Evolutionary conservation across 2,113 vertebrate species (phyloP).

Genomic region (Notothenia coriiceps): DNA sequence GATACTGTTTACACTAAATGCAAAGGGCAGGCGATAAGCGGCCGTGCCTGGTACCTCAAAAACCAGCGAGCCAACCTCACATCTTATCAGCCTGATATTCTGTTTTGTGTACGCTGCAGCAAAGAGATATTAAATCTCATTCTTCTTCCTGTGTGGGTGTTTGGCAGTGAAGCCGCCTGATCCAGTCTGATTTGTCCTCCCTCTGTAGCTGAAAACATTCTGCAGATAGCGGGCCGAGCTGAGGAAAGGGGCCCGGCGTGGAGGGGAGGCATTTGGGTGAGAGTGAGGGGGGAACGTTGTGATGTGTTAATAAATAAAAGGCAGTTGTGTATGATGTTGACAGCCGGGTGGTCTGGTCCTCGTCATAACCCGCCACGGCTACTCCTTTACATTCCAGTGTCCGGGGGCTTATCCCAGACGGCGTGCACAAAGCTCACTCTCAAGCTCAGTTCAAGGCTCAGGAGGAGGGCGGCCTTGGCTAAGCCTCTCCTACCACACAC

Average conservation of each 20-base stretch:
- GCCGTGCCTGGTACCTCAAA: constrained; percentile 38
- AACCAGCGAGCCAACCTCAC: constrained; percentile 22
- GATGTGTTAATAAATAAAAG: constrained; percentile 84
- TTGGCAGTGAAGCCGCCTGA: constrained; percentile 42
- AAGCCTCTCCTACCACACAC: constrained; percentile 44
- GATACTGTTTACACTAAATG: constrained; percentile 33
- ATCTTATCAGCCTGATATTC: constrained; percentile 46
- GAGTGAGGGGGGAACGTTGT: constrained; percentile 39
- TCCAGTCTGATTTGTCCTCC: constrained; percentile 65
- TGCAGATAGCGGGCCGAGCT: constrained; percentile 44
- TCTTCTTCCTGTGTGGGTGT: constrained; percentile 39
- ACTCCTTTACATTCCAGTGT: constrained; percentile 86
- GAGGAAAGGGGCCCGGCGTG: constrained; percentile 57
- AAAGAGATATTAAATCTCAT: constrained; percentile 38
- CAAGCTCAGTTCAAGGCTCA: constrained; percentile 72
- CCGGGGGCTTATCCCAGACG: constrained; percentile 81
- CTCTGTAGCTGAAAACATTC: constrained; percentile 66
- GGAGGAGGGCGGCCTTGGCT: constrained; percentile 76
- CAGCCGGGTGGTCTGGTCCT: constrained; percentile 85
- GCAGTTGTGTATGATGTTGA: constrained; percentile 83
- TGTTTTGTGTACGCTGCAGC: constrained; percentile 35
- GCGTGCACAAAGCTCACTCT: constrained; percentile 84
- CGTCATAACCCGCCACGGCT: constrained; percentile 81
- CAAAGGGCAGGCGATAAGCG: constrained; percentile 16
- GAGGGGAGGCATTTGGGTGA: constrained; percentile 16